These are phyloP conservation scores for Drosophila bunnanda DNA, from an alignment of 2,888 invertebrate species.

Conservation along the genomic window DNA sequence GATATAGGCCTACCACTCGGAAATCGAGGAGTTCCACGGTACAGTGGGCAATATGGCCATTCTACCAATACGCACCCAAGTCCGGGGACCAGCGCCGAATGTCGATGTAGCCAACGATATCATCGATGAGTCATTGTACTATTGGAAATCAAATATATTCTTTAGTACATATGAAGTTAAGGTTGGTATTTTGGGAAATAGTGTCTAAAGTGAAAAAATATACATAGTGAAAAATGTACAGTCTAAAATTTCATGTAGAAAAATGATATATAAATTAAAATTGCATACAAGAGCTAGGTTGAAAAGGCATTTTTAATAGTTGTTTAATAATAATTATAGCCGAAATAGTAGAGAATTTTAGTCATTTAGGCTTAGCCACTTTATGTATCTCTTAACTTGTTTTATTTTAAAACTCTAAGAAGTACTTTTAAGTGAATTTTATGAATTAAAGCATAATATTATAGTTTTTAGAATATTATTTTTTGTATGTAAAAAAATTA, in stretches of 20 bases:
- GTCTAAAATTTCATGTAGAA: too few relatives aligned
- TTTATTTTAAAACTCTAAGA: neutral
- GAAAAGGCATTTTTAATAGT: neutral
- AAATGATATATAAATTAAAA: too few relatives aligned
- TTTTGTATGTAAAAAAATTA: too few relatives aligned
- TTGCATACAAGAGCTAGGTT: neutral
- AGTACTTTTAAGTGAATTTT: neutral
- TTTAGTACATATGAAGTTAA: slow-evolving; percentile 99
- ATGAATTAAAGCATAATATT: neutral
- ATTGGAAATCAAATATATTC: slow-evolving; percentile 99
- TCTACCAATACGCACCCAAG: slow-evolving; percentile 94
- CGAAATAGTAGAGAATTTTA: neutral
- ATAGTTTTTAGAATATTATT: neutral
- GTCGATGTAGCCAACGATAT: slow-evolving; percentile 92
- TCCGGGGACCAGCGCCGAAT: slow-evolving; percentile 95
- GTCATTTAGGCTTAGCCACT: neutral
- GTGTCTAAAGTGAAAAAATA: neutral
- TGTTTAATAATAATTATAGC: neutral
- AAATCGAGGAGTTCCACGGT: slow-evolving; percentile 89
- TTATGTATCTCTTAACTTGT: neutral
- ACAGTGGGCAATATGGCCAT: slow-evolving; percentile 96
- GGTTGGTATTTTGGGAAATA: slow-evolving; percentile 85
- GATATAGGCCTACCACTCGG: slow-evolving; percentile 96
- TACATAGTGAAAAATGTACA: neutral
- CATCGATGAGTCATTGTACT: slow-evolving; percentile 98